These are phyloP conservation scores for Anas acuta DNA, from an alignment of 2,797 vertebrate genomes.

Conservation along the genomic window DNA sequence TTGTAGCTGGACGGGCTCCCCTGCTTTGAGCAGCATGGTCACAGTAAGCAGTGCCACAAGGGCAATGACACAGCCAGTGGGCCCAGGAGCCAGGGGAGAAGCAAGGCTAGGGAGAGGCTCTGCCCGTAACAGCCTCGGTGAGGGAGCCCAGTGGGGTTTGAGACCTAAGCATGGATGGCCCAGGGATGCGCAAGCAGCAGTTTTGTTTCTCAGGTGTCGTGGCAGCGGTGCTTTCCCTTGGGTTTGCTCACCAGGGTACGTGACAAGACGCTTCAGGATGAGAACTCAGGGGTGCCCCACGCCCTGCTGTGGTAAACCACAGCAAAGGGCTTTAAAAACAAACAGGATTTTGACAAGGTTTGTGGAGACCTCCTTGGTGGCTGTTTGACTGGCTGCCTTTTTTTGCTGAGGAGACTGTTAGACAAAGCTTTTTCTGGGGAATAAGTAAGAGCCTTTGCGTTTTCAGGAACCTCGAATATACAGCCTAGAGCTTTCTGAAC, in stretches of 20 bases:
- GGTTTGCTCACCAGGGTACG: not conserved
- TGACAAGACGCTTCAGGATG: not conserved
- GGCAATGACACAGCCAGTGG: no score
- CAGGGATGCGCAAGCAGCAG: not conserved
- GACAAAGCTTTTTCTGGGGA: not conserved
- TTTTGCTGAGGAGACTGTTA: not conserved
- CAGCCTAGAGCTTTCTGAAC: not conserved
- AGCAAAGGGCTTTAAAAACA: not conserved
- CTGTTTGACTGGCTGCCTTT: not conserved
- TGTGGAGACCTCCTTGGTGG: not conserved
- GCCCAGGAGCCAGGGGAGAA: no score
- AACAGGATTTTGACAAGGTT: not conserved
- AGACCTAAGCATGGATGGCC: no score
- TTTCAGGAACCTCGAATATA: not conserved
- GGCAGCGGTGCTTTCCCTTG: fast-evolving
- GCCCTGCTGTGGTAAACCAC: not conserved
- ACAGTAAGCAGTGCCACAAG: no score
- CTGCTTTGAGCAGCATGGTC: not conserved
- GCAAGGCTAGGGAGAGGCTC: not conserved
- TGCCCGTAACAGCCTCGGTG: fast-evolving
- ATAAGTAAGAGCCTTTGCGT: not conserved
- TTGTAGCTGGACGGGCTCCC: not conserved
- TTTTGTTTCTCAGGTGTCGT: fast-evolving
- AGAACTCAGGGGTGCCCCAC: no score
- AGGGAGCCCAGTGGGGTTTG: not conserved